These are phyloP conservation scores for Zaprionus kolodkinae DNA, from an alignment of 1,140 invertebrate species.

Conservation along the genomic window DNA sequence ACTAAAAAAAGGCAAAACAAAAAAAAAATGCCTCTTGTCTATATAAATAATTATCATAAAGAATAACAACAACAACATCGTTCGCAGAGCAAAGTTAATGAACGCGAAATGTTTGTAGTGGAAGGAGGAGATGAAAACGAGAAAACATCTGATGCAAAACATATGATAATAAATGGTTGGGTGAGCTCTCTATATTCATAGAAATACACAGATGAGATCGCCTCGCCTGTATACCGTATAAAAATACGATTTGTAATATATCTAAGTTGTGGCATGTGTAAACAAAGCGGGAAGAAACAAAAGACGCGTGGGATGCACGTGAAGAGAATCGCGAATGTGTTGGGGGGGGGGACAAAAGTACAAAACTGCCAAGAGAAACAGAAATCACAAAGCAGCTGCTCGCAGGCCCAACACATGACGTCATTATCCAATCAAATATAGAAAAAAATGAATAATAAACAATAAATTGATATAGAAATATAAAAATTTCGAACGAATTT, in stretches of 20 bases:
- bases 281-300: slow-evolving; percentile 45
- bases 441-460: slow-evolving; percentile 16
- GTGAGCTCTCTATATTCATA: slow-evolving; percentile 21
- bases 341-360: slow-evolving; percentile 43
- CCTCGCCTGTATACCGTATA: background rate
- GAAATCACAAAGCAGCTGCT: slow-evolving; percentile 33
- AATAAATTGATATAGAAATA: background rate
- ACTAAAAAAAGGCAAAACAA: slow-evolving; percentile 9
- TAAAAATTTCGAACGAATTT: slow-evolving; percentile 18
- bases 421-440: slow-evolving; percentile 34
- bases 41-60: slow-evolving; percentile 54
- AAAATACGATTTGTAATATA: slow-evolving; percentile 22
- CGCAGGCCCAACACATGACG: slow-evolving; percentile 19
- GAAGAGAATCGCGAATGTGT: slow-evolving; percentile 38
- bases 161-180: slow-evolving; percentile 51
- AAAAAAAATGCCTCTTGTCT: slow-evolving; percentile 23
- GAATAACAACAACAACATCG: slow-evolving; percentile 40
- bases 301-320: slow-evolving; percentile 53
- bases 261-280: slow-evolving; percentile 23
- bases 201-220: background rate
- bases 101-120: slow-evolving; percentile 64
- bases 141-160: slow-evolving; percentile 68
- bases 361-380: slow-evolving; percentile 38
- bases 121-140: slow-evolving; percentile 23
- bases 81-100: slow-evolving; percentile 50